Evolutionary conservation across 2,888 invertebrate genomes (phyloP), one percentile per base, ranked within the genome.

Genomic region (Eupithecia tripunctaria): DNA sequence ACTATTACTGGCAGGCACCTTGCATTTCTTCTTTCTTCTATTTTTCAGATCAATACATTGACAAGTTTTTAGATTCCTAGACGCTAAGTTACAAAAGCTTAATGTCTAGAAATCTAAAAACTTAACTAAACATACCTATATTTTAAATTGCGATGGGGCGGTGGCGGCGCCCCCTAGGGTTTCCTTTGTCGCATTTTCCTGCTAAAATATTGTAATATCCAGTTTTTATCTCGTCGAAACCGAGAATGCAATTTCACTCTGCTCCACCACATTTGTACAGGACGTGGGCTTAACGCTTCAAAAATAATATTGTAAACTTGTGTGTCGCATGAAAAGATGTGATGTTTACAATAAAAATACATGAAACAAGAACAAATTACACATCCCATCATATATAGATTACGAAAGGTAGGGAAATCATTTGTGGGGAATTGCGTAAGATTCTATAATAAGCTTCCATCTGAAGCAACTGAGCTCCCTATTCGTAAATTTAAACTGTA

Each of bases 171-270:
- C 21, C 0, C 43, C 0, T 27, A 63, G 51, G 38, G 43, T 74
- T 66, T 67, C 71, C 69, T 73, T 73, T 73, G 76, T 68, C 65
- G 60, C 62, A 47, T 67, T 76, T 70, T 71, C 71, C 71, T 25
- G 51, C 62, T 67, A 21, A 51, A 51, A 51, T 51, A 47, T 47
- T 47, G n/a, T 47, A n/a, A 47, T n/a, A 51, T 21, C 64, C 41
- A 47, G 41, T 51, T 56, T 72, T 71, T 66, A 56, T 59, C 56
- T 68, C 59, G 51, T 73, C 63, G 27, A 66, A 68, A 70, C 41
- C 66, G 43, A 62, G 66, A 71, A 67, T 75, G 67, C 71, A 68
- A 68, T 71, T 67, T 43, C 38, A 51, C 36, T 62, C 32, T 29
- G 32, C n/a, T 62, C n/a, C 15, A 27, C 29, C 62, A 32, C 62